A percentile compares a stretch with the other conserved stretches of the same genome.
Evolutionary conservation across 30 jellyfish, hydroid and myxozoan genomes (phyloP).

Genomic region (Aurelia aurita complex sp. Pacific): DNA sequence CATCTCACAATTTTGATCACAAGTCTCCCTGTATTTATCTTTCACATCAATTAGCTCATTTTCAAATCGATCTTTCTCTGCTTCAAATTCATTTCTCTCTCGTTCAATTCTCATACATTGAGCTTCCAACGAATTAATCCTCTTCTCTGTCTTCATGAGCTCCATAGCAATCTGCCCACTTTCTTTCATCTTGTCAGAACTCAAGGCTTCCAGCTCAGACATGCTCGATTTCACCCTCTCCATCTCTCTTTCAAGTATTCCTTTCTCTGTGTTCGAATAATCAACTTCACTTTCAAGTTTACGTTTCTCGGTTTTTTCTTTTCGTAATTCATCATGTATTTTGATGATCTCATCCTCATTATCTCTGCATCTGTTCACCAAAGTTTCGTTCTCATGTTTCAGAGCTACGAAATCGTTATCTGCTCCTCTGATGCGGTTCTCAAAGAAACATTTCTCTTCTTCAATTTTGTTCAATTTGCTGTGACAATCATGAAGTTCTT

Average conservation of each 20-base stretch:
- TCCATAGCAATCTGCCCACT: slow-evolving; percentile 64
- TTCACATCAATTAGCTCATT: slow-evolving; percentile 6
- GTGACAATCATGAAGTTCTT: slow-evolving; percentile 26
- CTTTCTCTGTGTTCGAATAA: slow-evolving; percentile 10
- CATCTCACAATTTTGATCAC: slow-evolving; percentile 1
- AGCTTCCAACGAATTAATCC: slow-evolving; percentile 17
- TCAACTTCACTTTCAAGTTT: slow-evolving; percentile 38
- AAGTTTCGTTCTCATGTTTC: background rate
- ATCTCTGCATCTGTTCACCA: background rate
- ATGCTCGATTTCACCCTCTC: slow-evolving; percentile 24
- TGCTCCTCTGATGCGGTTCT: slow-evolving; percentile 11
- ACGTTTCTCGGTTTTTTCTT: background rate
- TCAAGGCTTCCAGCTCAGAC: slow-evolving; percentile 58
- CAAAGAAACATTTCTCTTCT: slow-evolving; percentile 22
- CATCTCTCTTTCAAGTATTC: slow-evolving; percentile 13
- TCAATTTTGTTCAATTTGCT: background rate
- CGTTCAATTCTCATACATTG: slow-evolving; percentile 24
- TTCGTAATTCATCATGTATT: slow-evolving; percentile 10
- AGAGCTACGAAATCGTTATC: slow-evolving; percentile 5
- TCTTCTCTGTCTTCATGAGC: slow-evolving; percentile 50
- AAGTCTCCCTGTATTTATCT: background rate
- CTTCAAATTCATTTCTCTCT: slow-evolving; percentile 23
- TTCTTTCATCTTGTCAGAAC: slow-evolving; percentile 64
- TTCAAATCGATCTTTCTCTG: slow-evolving; percentile 4
- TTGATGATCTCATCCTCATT: slow-evolving; percentile 27